phyloP scores from a whole-genome alignment of 1,140 invertebrate species.

The Geopemphigus sp. region DNA sequence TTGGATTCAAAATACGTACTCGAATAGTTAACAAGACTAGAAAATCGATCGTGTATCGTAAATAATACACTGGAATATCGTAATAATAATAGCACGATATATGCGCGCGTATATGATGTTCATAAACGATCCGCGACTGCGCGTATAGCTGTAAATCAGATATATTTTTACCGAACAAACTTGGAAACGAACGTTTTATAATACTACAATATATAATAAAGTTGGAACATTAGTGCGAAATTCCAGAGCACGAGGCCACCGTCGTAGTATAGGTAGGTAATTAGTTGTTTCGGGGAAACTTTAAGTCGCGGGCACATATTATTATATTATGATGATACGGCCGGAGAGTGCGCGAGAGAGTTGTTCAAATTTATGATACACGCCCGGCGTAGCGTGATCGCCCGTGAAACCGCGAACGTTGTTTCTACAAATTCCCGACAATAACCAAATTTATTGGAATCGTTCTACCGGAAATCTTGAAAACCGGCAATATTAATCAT shows the following conservation, averaged over 20 bases:
- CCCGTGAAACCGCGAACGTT: too few species aligned
- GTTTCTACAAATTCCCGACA: too few species aligned
- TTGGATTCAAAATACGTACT: too few species aligned
- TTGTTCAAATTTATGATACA: conserved; percentile 8
- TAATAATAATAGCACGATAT: background rate
- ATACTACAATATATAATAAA: conserved; percentile 33
- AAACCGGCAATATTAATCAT: too few species aligned
- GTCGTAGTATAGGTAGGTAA: conserved; percentile 18
- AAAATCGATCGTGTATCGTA: background rate
- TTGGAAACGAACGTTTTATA: conserved; percentile 23
- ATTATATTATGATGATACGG: background rate
- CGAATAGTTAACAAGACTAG: too few species aligned
- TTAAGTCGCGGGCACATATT: background rate
- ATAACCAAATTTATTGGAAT: too few species aligned
- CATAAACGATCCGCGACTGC: background rate
- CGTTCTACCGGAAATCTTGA: conserved; percentile 18
- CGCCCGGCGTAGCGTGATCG: too few species aligned
- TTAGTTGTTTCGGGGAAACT: conserved; percentile 25
- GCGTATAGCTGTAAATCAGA: conserved; percentile 22
- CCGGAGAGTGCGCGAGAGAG: background rate
- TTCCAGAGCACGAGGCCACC: background rate
- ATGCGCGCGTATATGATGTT: too few species aligned
- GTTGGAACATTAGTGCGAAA: conserved; percentile 9
- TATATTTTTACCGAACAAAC: background rate
- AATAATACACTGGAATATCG: too few species aligned